Conservation (phyloP, 2,888 invertebrate genomes). For the Microplitis manilae region DNA sequence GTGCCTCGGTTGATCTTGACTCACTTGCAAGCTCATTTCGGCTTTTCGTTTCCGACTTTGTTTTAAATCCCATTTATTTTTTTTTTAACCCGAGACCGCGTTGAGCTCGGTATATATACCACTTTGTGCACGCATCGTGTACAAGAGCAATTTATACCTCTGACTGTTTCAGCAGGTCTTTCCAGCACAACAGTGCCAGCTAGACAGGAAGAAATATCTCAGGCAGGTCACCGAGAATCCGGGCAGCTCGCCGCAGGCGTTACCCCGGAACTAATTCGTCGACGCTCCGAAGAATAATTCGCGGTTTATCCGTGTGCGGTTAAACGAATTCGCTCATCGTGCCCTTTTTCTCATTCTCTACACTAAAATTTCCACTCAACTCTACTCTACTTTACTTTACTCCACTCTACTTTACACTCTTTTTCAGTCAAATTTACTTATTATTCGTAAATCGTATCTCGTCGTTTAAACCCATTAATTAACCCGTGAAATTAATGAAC, state of each 20-base stretch:
- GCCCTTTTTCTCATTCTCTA: background rate
- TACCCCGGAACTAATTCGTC: slow-evolving; percentile 39
- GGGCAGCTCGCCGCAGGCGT: slow-evolving; percentile 28
- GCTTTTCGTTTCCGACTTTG: background rate
- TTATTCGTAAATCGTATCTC: slow-evolving; percentile 5
- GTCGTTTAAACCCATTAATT: slow-evolving; percentile 4
- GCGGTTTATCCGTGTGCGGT: slow-evolving; percentile 33
- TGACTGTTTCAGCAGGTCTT: slow-evolving; percentile 8
- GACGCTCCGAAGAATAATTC: slow-evolving; percentile 37
- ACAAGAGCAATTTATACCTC: background rate
- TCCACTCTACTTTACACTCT: background rate
- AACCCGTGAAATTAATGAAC: background rate
- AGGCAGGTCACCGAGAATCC: slow-evolving; percentile 31
- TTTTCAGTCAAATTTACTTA: slow-evolving; percentile 8
- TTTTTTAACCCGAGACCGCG: background rate
- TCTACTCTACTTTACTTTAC: background rate
- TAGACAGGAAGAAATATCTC: slow-evolving; percentile 34
- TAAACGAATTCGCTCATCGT: slow-evolving; percentile 30
- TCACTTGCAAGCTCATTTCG: background rate
- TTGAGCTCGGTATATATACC: background rate
- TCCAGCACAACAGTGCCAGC: background rate
- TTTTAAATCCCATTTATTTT: background rate
- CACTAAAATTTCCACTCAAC: background rate
- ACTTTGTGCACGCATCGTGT: background rate
- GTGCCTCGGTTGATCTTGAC: too few relatives aligned